Evolutionary conservation across 2,888 invertebrate species (phyloP), one percentile per base, ranked within the genome.

Genomic region (Liodrosophila aerea): DNA sequence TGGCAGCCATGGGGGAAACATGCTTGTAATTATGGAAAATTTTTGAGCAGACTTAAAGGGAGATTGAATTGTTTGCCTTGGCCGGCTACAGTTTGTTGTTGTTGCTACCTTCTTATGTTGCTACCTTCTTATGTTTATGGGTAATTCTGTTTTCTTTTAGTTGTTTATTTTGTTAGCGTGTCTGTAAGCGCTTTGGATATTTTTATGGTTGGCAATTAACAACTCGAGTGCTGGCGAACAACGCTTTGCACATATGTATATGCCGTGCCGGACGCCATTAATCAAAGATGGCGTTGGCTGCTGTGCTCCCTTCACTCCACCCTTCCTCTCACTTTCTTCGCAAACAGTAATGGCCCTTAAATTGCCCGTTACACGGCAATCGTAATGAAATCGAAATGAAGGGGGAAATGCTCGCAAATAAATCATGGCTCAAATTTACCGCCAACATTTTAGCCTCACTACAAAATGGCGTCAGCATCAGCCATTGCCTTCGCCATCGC

Each of bases 191-290:
- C 53, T 85, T 83, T 68, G 67, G 43, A 53, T 18, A 75, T 54
- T 76, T 85, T 83, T 80, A 85, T 83, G 71, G 66, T 56, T 54
- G 70, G 57, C 81, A 85, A 81, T 81, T 85, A 81, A 67, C 81
- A 76, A 81, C 22, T 72, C 31, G 47, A 75, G 71, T 64, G 45
- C 51, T 43, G 54, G 50, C 41, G 60, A 29, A 66, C 80, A 82
- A 74, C 70, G 73, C 62, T 68, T 49, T 73, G 39, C 73, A 73
- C 68, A 62, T 67, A 40, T 60, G 50, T 61, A 62, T 67, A 40
- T 60, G 50, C 29, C 85, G 80, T 80, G 83, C 76, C 13, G 43
- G 13, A 33, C 34, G 44, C 39, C 83, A 80, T 80, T 72, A 75
- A 80, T 78, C 85, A 77, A n/a, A 67, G 61, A 43, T 40, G 50